Evolutionary conservation across 2,888 invertebrate genomes (phyloP).

Genomic region (Leptinotarsa tumamoca): DNA sequence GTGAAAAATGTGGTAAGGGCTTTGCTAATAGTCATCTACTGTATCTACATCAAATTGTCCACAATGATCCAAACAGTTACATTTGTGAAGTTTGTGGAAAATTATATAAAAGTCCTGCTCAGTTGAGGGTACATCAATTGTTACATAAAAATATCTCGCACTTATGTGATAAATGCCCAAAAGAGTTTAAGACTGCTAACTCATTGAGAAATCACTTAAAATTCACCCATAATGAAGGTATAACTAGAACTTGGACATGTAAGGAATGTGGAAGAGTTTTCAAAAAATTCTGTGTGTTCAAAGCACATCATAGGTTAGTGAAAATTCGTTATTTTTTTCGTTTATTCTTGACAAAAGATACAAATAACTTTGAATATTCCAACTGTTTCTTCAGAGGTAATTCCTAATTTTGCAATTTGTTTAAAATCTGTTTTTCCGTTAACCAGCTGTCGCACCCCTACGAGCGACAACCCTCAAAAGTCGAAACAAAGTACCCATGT

Average conservation of each 20-base stretch:
- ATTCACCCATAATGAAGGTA: constrained; percentile 7
- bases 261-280: background rate
- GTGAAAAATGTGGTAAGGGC: constrained; percentile 12
- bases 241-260: constrained; percentile 1
- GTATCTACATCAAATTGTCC: background rate
- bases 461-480: too few relatives aligned
- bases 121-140: background rate
- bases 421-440: too few relatives aligned
- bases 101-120: background rate
- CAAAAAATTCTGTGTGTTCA: background rate
- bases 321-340: background rate
- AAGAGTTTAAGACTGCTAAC: background rate
- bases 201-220: background rate
- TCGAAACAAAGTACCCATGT: too few relatives aligned
- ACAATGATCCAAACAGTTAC: constrained; percentile 9
- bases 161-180: constrained; percentile 1
- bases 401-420: too few relatives aligned
- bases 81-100: constrained; percentile 14
- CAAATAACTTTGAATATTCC: too few relatives aligned
- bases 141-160: background rate
- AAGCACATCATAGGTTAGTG: background rate
- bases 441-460: too few relatives aligned
- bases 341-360: too few relatives aligned
- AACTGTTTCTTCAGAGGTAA: too few relatives aligned
- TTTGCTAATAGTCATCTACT: background rate